Conservation (phyloP, 1,140 invertebrate species). For the Heliconius nattereri region DNA sequence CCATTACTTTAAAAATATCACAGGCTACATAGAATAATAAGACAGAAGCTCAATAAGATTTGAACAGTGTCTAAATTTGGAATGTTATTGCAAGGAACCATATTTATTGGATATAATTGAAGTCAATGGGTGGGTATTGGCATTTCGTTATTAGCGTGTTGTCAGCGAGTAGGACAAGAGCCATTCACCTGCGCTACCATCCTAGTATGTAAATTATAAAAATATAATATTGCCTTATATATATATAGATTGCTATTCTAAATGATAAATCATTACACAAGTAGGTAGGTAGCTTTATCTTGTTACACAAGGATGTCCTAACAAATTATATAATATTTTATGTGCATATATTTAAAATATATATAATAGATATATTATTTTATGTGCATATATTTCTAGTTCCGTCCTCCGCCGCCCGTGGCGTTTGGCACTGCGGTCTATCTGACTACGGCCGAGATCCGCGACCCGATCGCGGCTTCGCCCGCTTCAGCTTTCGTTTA, state of each 20-base stretch:
- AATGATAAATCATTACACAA: background rate
- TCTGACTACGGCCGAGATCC: no score
- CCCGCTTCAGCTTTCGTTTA: no score
- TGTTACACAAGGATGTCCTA: background rate
- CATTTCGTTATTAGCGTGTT: constrained; percentile 5
- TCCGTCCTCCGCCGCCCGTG: no score
- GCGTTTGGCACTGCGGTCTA: no score
- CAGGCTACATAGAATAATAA: background rate
- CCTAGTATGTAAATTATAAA: background rate
- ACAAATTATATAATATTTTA: no score
- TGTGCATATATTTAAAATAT: background rate
- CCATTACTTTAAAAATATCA: no score
- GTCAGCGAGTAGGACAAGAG: background rate
- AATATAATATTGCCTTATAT: background rate
- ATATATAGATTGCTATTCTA: background rate
- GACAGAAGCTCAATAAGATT: background rate
- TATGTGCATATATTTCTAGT: background rate
- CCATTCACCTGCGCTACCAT: background rate
- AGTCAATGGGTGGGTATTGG: background rate
- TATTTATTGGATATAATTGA: constrained; percentile 13
- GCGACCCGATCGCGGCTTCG: no score
- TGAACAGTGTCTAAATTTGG: background rate
- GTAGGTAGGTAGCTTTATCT: background rate
- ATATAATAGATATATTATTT: no score
- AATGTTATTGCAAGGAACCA: background rate